These are phyloP conservation scores for Trididemnum clinides DNA, from an alignment of 23 tunicate species.

Conservation along the genomic window DNA sequence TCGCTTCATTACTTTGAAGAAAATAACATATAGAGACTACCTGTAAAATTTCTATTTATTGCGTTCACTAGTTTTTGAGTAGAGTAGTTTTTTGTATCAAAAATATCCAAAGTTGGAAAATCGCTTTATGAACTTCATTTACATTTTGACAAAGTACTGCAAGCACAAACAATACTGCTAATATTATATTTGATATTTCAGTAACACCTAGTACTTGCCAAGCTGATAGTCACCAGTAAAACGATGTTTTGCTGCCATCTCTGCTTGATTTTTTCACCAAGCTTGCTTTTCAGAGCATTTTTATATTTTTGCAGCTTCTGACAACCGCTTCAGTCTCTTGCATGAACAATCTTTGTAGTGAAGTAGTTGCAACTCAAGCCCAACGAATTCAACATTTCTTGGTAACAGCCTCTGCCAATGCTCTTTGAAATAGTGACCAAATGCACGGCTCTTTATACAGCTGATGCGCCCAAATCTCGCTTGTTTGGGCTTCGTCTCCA, in stretches of 20 bases:
- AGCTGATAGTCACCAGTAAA: background rate
- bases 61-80: background rate
- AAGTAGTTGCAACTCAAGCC: background rate
- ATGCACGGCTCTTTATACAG: background rate
- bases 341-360: background rate
- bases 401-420: background rate
- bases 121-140: too few species aligned
- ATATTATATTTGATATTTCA: background rate
- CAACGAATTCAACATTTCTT: background rate
- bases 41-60: background rate
- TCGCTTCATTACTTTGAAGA: background rate
- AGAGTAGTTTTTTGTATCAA: background rate
- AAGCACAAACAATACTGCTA: background rate
- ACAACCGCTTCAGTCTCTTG: background rate
- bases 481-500: constrained; percentile 15
- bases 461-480: background rate
- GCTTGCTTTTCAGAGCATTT: background rate
- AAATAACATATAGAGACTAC: background rate
- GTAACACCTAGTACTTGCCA: background rate
- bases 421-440: background rate
- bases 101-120: background rate
- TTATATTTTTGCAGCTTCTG: background rate
- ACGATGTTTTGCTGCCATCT: background rate
- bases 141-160: background rate
- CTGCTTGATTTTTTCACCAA: background rate